A percentile compares a stretch with the other conserved stretches of the same genome.
These are phyloP conservation scores for Felis catus DNA, from an alignment of 2,113 vertebrate species.

Conservation along the genomic window F.catus_Fca126_mat1.0 CM031412.1:163001501-163002000, in stretches of 20 bases:
- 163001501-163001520: background rate
- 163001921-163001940: background rate
- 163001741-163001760: background rate
- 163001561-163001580: background rate
- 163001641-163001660: conserved; percentile 20
- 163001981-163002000: background rate
- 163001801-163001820: conserved; percentile 7
- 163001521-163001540: background rate
- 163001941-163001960: background rate
- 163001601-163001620: background rate
- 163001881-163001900: conserved; percentile 24
- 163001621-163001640: background rate
- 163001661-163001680: background rate
- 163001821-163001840: background rate
- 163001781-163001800: conserved; percentile 41
- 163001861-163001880: conserved; percentile 25
- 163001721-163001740: background rate
- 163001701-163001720: background rate
- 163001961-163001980: background rate
- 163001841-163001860: background rate
- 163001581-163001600: background rate
- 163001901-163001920: background rate
- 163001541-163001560: background rate
- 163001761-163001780: background rate
- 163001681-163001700: conserved; percentile 18